Percentiles rank a stretch among this genome's conserved stretches.
Conservation (phyloP, 2,888 invertebrate genomes). For the Rhagium mordax region DNA sequence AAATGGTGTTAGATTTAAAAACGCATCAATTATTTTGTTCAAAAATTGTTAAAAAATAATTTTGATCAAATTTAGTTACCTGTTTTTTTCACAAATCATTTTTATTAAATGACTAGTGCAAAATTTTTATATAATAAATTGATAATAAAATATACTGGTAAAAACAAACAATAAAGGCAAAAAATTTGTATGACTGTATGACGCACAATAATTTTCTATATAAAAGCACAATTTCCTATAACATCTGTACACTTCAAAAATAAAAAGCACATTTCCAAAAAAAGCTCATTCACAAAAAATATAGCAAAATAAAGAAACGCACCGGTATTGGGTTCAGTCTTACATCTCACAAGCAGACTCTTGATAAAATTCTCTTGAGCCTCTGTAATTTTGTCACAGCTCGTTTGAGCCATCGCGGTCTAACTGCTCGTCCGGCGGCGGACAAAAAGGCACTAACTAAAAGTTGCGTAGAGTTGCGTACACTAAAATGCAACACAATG, state of each 20-base stretch:
- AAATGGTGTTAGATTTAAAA: too few species aligned
- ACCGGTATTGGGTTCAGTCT: constrained; percentile 55
- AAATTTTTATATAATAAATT: too few species aligned
- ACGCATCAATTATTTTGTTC: too few species aligned
- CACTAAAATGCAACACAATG: constrained; percentile 52
- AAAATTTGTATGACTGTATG: too few species aligned
- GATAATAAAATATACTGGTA: too few species aligned
- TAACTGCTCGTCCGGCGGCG: constrained; percentile 34
- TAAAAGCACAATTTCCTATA: too few species aligned
- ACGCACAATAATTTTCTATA: too few species aligned
- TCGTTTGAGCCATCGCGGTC: constrained; percentile 50
- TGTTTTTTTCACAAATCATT: too few species aligned
- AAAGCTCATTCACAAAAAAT: constrained; percentile 10
- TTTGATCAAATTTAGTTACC: too few species aligned
- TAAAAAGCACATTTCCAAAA: neutral
- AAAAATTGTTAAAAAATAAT: too few species aligned
- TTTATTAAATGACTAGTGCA: too few species aligned
- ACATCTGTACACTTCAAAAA: neutral
- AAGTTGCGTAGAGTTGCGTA: constrained; percentile 32
- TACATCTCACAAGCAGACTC: constrained; percentile 63
- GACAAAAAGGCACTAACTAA: constrained; percentile 51
- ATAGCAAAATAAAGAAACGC: constrained; percentile 23
- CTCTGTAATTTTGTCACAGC: constrained; percentile 53
- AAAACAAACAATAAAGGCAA: too few species aligned
- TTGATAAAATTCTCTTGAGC: constrained; percentile 63